A percentile compares a stretch with the other conserved stretches of the same genome.
phyloP scores from a whole-genome alignment of 2,797 vertebrate species.

The Stomatorhinus walkeri region DNA sequence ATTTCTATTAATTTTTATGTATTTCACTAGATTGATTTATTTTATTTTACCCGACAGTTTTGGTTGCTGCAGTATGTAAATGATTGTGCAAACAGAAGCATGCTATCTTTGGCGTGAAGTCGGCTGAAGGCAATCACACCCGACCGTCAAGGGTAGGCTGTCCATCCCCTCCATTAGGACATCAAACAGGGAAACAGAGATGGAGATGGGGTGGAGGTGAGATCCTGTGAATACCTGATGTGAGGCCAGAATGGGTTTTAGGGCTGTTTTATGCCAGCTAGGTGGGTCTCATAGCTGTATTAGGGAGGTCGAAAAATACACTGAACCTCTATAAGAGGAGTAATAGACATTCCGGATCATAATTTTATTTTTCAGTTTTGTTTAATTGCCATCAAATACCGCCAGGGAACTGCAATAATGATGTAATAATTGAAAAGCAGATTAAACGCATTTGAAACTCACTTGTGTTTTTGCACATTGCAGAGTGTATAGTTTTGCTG shows the following conservation, averaged over 20 bases:
- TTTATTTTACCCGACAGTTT: background rate
- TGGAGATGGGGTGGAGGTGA: background rate
- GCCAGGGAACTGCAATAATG: background rate
- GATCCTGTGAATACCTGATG: background rate
- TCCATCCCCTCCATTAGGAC: background rate
- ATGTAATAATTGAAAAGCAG: slow-evolving; percentile 9
- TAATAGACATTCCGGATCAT: background rate
- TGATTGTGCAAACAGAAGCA: background rate
- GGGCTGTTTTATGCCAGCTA: background rate
- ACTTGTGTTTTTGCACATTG: background rate
- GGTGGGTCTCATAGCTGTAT: background rate
- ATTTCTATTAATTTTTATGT: background rate
- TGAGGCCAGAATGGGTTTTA: background rate
- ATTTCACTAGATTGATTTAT: background rate
- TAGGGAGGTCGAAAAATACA: background rate
- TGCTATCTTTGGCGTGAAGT: background rate
- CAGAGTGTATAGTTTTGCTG: background rate
- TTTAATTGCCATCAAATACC: background rate
- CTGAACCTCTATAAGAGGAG: background rate
- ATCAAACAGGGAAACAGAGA: background rate
- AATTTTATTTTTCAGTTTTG: background rate
- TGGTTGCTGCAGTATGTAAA: slow-evolving; percentile 6
- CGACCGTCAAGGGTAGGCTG: background rate
- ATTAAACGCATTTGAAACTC: background rate
- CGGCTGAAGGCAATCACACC: background rate